Evolutionary conservation across 2,113 vertebrate genomes (phyloP), one percentile per base, ranked within the genome.

Genomic region (Ammospiza nelsoni): DNA sequence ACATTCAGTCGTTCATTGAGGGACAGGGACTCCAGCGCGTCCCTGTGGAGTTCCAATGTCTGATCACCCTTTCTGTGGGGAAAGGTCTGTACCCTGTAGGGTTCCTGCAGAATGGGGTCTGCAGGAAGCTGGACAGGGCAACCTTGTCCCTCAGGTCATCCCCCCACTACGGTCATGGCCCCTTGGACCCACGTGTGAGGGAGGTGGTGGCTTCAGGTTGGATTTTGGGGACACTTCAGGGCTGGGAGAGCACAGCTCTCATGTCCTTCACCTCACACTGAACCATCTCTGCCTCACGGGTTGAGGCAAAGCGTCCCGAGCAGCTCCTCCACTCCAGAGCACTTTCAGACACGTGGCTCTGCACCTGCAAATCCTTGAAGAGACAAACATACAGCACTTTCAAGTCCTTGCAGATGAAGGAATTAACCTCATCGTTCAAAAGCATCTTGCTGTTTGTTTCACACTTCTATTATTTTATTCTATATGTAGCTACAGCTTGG

Each of bases 101-200:
- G 6, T 23, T 41, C 35, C 35, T 11, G 46, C 39, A 44, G 11
- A 2, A 3, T 23, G 24, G 3, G 9, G 1, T 61, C 20, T 49
- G 48, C 71, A 55, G 55, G 24, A 41, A 35, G 4, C 5, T 6
- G 9, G 9, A 67, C 6, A 2, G 24, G 5, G 9, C 11, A 29
- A 27, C 46, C 62, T 9, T 9, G 4, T 3, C 62, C 62, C 21
- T 68, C 48, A 48, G 3, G 0, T 68, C 0, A 0, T 55, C 10
- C 22, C 24, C 63, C 1, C 59, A 4, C 8, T 43, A 5, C 0
- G 1, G 5, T 10, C 49, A 3, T 3, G 18, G n/a, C 24, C 46
- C 46, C 54, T 12, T 23, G 12, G 10, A 12, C 11, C 44, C 29
- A 33, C 12, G 3, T 1, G 7, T n/a, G 46, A 29, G 54, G 39